A percentile compares a stretch with the other conserved stretches of the same genome.
phyloP scores from a whole-genome alignment of 2,888 invertebrate species.

The Ischnura elegans region DNA sequence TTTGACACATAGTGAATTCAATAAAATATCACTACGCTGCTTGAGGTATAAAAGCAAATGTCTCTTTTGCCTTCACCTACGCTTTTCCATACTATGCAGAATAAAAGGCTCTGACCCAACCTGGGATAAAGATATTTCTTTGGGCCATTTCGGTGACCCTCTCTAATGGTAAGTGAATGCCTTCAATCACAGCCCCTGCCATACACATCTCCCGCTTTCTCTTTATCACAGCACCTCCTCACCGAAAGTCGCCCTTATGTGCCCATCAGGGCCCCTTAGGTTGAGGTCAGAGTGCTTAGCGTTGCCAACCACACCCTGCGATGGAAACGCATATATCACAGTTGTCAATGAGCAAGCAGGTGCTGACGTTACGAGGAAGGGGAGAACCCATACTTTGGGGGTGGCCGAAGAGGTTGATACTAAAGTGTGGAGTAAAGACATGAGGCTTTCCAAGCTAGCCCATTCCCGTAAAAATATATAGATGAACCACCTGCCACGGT shows the following conservation, averaged over 20 bases:
- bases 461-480: no score
- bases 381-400: not conserved
- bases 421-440: not conserved
- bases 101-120: not conserved
- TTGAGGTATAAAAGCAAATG: no score
- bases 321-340: slow-evolving; percentile 46
- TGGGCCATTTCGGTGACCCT: not conserved
- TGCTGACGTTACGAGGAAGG: slow-evolving; percentile 25
- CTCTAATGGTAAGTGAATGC: not conserved
- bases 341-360: slow-evolving; percentile 61
- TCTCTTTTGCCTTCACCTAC: no score
- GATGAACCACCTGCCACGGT: no score
- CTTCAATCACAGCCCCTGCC: slow-evolving; percentile 22
- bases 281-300: not conserved
- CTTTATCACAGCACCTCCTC: not conserved
- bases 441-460: not conserved
- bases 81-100: not conserved
- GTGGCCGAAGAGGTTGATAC: not conserved
- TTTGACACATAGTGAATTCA: no score
- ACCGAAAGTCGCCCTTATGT: not conserved
- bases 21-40: no score
- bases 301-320: slow-evolving; percentile 19
- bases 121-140: not conserved
- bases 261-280: not conserved
- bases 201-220: not conserved